Evolutionary conservation across 2,797 vertebrate species (phyloP).

Genomic region (Silurus lanzhouensis): DNA sequence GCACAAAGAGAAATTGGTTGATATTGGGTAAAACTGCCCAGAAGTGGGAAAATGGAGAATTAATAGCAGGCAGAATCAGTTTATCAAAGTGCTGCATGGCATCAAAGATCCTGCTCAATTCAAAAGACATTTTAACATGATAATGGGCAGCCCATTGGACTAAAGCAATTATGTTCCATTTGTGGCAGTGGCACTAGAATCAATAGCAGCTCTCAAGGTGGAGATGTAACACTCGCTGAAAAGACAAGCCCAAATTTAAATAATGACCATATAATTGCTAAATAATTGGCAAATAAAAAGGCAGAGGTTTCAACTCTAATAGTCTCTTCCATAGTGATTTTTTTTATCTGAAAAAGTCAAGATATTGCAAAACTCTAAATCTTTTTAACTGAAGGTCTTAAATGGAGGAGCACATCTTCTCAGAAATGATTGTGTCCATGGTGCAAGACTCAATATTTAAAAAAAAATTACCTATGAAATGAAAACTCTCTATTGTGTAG

Average conservation of each 20-base stretch:
- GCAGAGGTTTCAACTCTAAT: not conserved
- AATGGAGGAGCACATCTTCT: not conserved
- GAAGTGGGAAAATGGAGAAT: not conserved
- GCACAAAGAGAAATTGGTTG: not conserved
- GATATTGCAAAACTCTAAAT: not conserved
- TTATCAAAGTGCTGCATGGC: slow-evolving; percentile 7
- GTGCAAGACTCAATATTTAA: not conserved
- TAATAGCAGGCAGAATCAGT: not conserved
- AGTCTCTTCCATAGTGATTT: not conserved
- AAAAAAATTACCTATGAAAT: not conserved
- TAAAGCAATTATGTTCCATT: slow-evolving; percentile 16
- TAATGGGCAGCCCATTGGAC: not conserved
- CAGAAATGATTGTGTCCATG: not conserved
- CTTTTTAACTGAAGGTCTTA: not conserved
- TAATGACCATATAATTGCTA: not conserved
- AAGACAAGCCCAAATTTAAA: not conserved
- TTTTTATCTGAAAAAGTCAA: not conserved
- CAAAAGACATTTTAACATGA: slow-evolving; percentile 1
- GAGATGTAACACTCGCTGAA: not conserved
- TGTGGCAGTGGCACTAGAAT: not conserved
- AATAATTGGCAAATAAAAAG: slow-evolving; percentile 8
- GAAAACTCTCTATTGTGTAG: not conserved
- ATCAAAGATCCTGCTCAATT: not conserved
- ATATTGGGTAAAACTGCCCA: not conserved
- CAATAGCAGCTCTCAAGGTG: slow-evolving; percentile 7